A percentile compares a stretch with the other conserved stretches of the same genome.
Conservation (phyloP, 2,113 vertebrate species). For the Cygnus atratus region DNA sequence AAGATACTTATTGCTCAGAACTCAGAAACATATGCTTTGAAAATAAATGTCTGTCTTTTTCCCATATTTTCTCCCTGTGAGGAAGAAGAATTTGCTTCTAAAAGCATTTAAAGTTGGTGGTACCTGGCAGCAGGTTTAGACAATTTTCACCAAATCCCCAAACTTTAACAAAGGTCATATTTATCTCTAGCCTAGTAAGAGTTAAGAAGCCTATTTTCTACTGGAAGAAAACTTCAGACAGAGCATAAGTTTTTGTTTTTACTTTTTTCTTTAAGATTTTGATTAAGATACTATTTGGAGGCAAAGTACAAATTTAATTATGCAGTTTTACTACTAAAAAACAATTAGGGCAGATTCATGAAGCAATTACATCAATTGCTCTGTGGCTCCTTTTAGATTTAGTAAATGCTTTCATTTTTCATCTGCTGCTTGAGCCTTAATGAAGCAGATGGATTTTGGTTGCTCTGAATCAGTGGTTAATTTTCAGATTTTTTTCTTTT, state of each 20-base stretch:
- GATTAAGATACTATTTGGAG: not conserved
- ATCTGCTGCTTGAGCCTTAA: not conserved
- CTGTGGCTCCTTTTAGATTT: slow-evolving; percentile 5
- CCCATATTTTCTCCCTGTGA: no score
- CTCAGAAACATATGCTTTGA: not conserved
- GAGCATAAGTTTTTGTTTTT: not conserved
- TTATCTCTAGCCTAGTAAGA: not conserved
- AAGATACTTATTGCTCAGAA: not conserved
- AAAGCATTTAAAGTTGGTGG: not conserved
- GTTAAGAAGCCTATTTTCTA: not conserved
- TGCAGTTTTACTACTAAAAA: not conserved
- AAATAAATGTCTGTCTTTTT: not conserved
- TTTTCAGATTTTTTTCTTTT: not conserved
- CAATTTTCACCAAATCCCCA: not conserved
- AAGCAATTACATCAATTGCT: slow-evolving; percentile 1
- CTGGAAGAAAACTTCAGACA: not conserved
- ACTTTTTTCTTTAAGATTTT: not conserved
- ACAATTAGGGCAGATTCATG: slow-evolving; percentile 6
- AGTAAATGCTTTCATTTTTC: slow-evolving; percentile 11
- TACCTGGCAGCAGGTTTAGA: not conserved
- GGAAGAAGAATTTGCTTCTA: not conserved
- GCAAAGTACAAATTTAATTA: not conserved
- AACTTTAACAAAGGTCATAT: not conserved
- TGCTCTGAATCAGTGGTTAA: not conserved
- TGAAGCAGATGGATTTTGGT: slow-evolving; percentile 28